Conservation (phyloP, 2,797 vertebrate genomes). For the Pagetopsis macropterus region DNA sequence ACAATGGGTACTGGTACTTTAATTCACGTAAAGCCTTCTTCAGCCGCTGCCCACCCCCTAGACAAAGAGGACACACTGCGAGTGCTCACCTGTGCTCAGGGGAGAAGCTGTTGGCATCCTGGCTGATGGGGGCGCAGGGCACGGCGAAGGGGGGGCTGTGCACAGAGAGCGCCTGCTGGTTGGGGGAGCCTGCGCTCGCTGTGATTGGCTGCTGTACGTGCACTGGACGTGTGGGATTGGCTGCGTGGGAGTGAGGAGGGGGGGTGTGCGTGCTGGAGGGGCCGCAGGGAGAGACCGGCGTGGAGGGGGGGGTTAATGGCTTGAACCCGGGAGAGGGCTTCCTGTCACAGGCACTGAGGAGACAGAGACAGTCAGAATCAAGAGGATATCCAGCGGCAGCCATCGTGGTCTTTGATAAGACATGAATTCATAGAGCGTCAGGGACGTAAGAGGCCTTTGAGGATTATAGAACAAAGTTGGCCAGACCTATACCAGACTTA, state of each 20-base stretch:
- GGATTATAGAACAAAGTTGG: too few species aligned
- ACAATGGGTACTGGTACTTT: too few species aligned
- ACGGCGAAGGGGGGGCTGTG: slow-evolving; percentile 87
- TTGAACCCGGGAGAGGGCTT: slow-evolving; percentile 92
- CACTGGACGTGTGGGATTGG: slow-evolving; percentile 63
- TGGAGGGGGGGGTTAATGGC: slow-evolving; percentile 94
- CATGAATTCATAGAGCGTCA: too few species aligned
- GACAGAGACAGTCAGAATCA: neutral
- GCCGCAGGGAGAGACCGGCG: slow-evolving; percentile 88
- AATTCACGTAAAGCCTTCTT: too few species aligned
- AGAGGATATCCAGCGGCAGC: too few species aligned
- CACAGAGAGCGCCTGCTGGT: slow-evolving; percentile 70
- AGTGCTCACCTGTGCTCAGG: slow-evolving; percentile 90
- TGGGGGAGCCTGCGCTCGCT: slow-evolving; percentile 50
- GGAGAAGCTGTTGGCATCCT: slow-evolving; percentile 87
- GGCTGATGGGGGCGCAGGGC: slow-evolving; percentile 86
- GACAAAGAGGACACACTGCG: neutral
- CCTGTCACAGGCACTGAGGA: slow-evolving; percentile 94
- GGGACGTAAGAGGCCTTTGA: too few species aligned
- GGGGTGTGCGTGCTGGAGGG: slow-evolving; percentile 76
- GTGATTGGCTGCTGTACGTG: slow-evolving; percentile 70
- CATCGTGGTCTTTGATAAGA: too few species aligned
- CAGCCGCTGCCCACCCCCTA: too few species aligned
- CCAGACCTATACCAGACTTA: too few species aligned
- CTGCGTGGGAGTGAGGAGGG: slow-evolving; percentile 67